Evolutionary conservation across 2,888 invertebrate genomes (phyloP), one percentile per base, ranked within the genome.

Genomic region (Stomorhina lunata): DNA sequence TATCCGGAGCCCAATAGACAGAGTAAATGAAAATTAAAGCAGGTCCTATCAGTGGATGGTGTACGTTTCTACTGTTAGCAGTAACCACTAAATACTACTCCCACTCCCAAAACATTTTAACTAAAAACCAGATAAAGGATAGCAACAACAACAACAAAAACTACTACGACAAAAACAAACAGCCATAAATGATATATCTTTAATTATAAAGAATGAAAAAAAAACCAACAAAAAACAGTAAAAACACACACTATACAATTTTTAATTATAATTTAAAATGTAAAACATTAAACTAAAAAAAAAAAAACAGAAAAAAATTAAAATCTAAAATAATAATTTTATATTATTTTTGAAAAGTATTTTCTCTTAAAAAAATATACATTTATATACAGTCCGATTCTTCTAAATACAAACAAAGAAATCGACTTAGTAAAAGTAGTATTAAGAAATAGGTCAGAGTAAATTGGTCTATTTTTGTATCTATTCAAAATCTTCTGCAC

Each of bases 1-100:
- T 94, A 95, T 91, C 95, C 95, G 73, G 98, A 98, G 92, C 90
- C 91, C 71, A 91, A 91, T 88, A 88, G 91, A 86, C 94, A 95
- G 88, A 90, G 87, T 86, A 91, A 91, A 91, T 91, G 91, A 91
- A 91, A 91, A 89, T 91, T 91, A 91, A 91, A 90, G 91, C 90
- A 91, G 86, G 90, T 90, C 87, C 88, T 90, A 85, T 91, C 91
- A 85, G 88, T 91, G 88, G 91, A 91, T 88, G 91, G 91, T 88
- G 91, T 91, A 88, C 91, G 91, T 88, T 90, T 91, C 88, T 91
- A 91, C 88, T 91, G 91, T 90, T 91, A 91, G 87, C 85, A 85
- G 85, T 85, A 87, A 85, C 84, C 84, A 86, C 73, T 84, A 81
- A 81, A 78, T 76, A 65, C 80, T 80, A 81, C 81, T 81, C 83